Base-by-base conservation (phyloP, 1,140 invertebrate species). In the Colletes latitarsis region DNA sequence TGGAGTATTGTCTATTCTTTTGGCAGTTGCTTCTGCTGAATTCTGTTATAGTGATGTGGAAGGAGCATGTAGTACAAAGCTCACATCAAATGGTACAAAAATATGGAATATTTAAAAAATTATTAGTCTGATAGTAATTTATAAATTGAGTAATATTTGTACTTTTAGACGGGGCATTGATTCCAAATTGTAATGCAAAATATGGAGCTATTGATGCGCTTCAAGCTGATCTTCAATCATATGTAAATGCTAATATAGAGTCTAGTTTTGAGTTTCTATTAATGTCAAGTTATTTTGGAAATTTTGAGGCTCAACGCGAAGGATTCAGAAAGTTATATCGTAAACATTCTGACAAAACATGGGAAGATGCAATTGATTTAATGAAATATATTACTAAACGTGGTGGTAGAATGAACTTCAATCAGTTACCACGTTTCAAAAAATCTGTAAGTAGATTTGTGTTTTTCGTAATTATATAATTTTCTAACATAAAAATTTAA, bases 301-400 rank as follows among this genome's bases (percentile, higher is more conserved):
- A 96, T 86, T 97, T 96, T 90, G 94, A 96, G 87, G 95, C 95
- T 66, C 96, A 97, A 91, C 94, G 97, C 57, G 94, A 94, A 49
- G 97, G 97, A 14, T 97, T 98, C 92, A 94, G 95, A 82, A 95
- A 95, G 88, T 92, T 97, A 14, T 97, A 96, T 92, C 94, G 95
- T 70, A 95, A 95, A 82, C 89, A 97, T 10, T 96, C 97, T 4
- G 97, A 98, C 82, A 90, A 95, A 39, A 93, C 95, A 15, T 98
- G 97, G 96, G 94, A 96, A 30, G 95, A 96, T 88, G 94, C 95
- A 52, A 96, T 97, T 84, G 94, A 96, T 4, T 86, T 97, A 6
- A 96, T 97, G 82, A 96, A 97, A 88, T 96, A 96, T 90, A 94
- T 97, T 52, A 94, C 95, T 15, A 95, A 95, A 89, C 95, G 97